Evolutionary conservation across 2,113 vertebrate species (phyloP), one percentile per base, ranked within the genome.

Genomic region (Scatophagus argus): DNA sequence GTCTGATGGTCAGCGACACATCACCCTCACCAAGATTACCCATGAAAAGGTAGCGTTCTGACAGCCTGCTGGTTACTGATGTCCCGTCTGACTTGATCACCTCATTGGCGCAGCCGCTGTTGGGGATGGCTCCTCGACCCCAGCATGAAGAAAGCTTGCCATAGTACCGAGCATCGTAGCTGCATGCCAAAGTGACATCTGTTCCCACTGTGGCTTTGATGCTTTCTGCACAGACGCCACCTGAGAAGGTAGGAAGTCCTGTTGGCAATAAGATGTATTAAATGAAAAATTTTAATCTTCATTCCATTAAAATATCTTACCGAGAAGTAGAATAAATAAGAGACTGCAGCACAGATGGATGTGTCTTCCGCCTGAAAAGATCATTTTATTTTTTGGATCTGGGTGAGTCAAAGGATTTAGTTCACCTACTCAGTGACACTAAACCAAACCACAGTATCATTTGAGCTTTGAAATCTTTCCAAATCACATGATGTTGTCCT

Each of bases 1-100:
- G 82, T 56, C 43, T 82, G 68, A 94, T 91, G 74, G 92, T 94
- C 63, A 94, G 85, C 1, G 92, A 92, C 67, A 90, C 88, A 2
- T 94, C 89, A 0, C 94, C 94, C 10, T 12, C 4, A 0, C 3
- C 49, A 0, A 88, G 21, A n/a, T 81, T n/a, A 6, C 92, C 87
- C 49, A 2, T 16, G 10, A 94, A 81, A 59, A 44, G 12, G 87
- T 94, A 94, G 3, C 92, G 89, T 39, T 82, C 80, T 0, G 89
- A 92, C 44, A 44, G 23, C 21, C 87, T 86, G 83, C 67, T 79
- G 73, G 0, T 66, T 55, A 92, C 83, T 2, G 41, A 12, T 0
- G 68, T 66, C 25, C 92, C 92, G 0, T 93, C 87, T 4, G 92
- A 64, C 27, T 31, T 77, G 77, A 94, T 74, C 66, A 94, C 64